Evolutionary conservation across 2,113 vertebrate species (phyloP).

Genomic region (Jaculus jaculus): DNA sequence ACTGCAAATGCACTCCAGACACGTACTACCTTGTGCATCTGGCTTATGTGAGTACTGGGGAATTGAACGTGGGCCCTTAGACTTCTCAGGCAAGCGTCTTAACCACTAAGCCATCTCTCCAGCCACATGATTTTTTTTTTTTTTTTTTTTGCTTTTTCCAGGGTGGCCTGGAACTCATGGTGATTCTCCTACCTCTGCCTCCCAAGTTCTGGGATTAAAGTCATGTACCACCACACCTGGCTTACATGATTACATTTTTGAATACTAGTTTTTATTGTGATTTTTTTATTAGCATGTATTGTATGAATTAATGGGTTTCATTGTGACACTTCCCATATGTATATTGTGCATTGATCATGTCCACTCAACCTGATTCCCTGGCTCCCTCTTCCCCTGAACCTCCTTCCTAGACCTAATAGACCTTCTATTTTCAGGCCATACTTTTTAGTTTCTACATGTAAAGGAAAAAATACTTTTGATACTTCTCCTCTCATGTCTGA

Average conservation of each 20-base stretch:
- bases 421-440: neutral
- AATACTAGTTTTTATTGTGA: neutral
- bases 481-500: neutral
- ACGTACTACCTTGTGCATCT: too few species aligned
- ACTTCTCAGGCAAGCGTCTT: neutral
- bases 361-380: neutral
- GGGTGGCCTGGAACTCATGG: too few species aligned
- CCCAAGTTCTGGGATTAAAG: too few species aligned
- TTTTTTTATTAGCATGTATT: neutral
- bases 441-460: neutral
- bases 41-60: too few species aligned
- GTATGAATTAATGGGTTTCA: neutral
- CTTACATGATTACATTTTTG: slow-evolving; percentile 22
- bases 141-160: too few species aligned
- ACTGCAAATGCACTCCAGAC: too few species aligned
- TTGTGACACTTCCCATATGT: neutral
- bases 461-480: neutral
- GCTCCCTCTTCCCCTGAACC: neutral
- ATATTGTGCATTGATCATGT: neutral
- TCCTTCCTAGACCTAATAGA: neutral
- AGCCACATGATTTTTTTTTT: neutral
- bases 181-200: too few species aligned
- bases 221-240: too few species aligned
- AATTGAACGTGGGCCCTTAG: too few species aligned
- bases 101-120: neutral